Evolutionary conservation across 2,113 vertebrate genomes (phyloP).

Genomic region (Catharus bicknelli): DNA sequence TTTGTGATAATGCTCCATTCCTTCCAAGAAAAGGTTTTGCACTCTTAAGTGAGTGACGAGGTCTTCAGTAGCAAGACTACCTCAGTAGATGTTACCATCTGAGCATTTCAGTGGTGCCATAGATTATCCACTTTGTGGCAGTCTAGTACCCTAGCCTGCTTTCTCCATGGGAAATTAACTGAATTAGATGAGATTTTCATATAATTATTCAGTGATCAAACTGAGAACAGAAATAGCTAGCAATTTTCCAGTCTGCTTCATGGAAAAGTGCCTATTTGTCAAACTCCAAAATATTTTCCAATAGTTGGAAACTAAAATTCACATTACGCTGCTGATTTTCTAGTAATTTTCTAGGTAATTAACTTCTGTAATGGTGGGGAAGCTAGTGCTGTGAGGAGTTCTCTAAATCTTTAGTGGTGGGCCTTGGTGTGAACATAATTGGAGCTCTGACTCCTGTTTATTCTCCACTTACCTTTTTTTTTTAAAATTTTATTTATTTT

Average conservation of each 20-base stretch:
- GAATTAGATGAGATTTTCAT: background rate
- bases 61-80: background rate
- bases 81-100: background rate
- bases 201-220: background rate
- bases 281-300: conserved; percentile 21
- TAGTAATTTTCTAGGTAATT: conserved; percentile 48
- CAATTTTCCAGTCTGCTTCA: conserved; percentile 41
- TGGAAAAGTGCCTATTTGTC: background rate
- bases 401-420: background rate
- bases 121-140: background rate
- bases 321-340: background rate
- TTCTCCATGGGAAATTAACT: conserved; percentile 8
- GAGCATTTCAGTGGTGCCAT: background rate
- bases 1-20: background rate
- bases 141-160: background rate
- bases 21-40: background rate
- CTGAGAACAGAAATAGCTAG: conserved; percentile 5
- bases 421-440: conserved; percentile 8
- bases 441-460: background rate
- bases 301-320: conserved; percentile 20
- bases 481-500: background rate
- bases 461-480: background rate
- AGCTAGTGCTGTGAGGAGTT: background rate
- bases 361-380: background rate
- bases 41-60: background rate